A percentile compares a stretch with the other conserved stretches of the same genome.
phyloP scores from a whole-genome alignment of 2,113 vertebrate genomes.

The Laticauda colubrina region DNA sequence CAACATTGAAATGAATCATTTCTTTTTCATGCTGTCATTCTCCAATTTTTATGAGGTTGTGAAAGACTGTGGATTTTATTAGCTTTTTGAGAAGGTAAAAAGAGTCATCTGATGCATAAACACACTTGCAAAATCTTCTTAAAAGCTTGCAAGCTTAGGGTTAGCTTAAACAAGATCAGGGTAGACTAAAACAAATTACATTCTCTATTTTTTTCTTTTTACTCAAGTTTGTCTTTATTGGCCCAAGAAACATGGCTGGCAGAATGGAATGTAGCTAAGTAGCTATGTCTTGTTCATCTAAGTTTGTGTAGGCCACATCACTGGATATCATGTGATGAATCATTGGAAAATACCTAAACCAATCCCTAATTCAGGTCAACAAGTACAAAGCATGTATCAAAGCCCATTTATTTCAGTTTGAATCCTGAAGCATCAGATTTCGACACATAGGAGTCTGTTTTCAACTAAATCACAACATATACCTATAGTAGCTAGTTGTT shows the following conservation, averaged over 20 bases:
- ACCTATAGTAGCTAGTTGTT: background rate
- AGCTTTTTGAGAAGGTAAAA: constrained; percentile 4
- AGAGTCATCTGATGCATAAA: constrained; percentile 29
- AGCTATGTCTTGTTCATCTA: background rate
- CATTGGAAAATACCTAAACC: background rate
- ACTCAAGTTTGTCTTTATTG: background rate
- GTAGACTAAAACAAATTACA: background rate
- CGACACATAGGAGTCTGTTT: background rate
- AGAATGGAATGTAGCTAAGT: background rate
- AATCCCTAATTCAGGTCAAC: background rate
- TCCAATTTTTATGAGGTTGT: constrained; percentile 12
- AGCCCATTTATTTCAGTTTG: background rate
- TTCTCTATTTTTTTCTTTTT: constrained; percentile 14
- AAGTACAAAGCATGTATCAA: constrained; percentile 1
- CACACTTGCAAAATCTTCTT: constrained; percentile 4
- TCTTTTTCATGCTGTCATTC: constrained; percentile 33
- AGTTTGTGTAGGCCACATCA: background rate
- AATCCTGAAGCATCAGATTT: background rate
- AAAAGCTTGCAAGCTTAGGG: background rate
- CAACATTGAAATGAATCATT: background rate
- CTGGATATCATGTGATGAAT: background rate
- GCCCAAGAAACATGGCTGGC: background rate
- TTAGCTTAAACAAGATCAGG: constrained; percentile 14
- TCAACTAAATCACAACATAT: background rate
- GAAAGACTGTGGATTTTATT: constrained; percentile 38